phyloP scores from a whole-genome alignment of 1,140 invertebrate species.

The Acromyrmex echinatior region DNA sequence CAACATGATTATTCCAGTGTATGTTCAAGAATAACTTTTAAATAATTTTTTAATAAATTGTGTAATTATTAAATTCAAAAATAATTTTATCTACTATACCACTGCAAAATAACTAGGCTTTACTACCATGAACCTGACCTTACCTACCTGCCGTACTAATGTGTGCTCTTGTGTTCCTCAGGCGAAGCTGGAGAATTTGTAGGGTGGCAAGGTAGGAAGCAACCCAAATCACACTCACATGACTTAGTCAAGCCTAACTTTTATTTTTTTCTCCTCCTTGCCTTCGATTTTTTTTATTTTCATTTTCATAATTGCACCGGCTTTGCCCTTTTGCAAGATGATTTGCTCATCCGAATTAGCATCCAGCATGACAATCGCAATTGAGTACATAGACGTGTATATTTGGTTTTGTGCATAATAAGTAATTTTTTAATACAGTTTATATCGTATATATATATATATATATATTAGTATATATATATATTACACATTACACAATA shows the following conservation, averaged over 20 bases:
- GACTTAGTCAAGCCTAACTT: slow-evolving; percentile 82
- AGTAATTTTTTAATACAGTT: slow-evolving; percentile 8
- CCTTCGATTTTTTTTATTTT: slow-evolving; percentile 73
- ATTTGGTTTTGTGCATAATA: not conserved
- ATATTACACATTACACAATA: slow-evolving; percentile 18
- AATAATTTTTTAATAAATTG: not conserved
- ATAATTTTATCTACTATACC: slow-evolving; percentile 77
- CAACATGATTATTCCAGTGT: not conserved
- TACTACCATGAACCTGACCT: slow-evolving; percentile 86
- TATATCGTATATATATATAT: no score
- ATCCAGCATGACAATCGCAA: slow-evolving; percentile 71
- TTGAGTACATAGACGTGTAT: slow-evolving; percentile 38
- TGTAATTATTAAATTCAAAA: not conserved
- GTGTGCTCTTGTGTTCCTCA: slow-evolving; percentile 88
- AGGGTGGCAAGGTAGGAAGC: slow-evolving; percentile 93
- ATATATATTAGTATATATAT: no score
- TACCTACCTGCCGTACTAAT: slow-evolving; percentile 87
- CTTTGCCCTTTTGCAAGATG: slow-evolving; percentile 74
- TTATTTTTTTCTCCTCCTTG: slow-evolving; percentile 75
- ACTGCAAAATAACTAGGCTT: slow-evolving; percentile 86
- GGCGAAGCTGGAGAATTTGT: slow-evolving; percentile 94
- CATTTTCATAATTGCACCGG: slow-evolving; percentile 74
- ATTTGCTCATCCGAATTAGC: slow-evolving; percentile 70
- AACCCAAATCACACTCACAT: slow-evolving; percentile 87
- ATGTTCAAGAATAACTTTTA: not conserved